Evolutionary conservation across 2,113 vertebrate species (phyloP), one percentile per base, ranked within the genome.

Genomic region (Trogon surrucura): DNA sequence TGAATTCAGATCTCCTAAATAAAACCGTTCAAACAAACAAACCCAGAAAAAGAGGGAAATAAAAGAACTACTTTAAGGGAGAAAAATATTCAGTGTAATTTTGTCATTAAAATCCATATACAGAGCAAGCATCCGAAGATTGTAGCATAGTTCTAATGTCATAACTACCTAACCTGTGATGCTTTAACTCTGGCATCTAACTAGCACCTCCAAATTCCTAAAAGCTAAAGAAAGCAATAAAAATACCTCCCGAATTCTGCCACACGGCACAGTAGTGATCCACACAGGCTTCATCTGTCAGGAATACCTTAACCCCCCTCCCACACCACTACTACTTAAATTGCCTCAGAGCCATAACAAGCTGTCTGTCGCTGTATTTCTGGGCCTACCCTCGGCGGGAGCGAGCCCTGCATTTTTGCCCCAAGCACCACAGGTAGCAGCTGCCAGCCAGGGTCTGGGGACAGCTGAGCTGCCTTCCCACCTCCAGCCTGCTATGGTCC

Each of bases 351-450:
- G 72, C 0, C 2, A 47, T 13, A 41, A 23, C 8, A 12, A 25
- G 17, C 3, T 45, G 41, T 34, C 5, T 41, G 41, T 41, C 41
- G 41, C 41, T 41, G 41, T 41, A 41, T 41, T 41, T 41, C 41
- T 41, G 29, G 32, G 11, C 21, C 62, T 58, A 50, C 51, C 58
- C 53, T 50, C 17, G 2, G 16, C 26, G 10, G 15, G 7, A 69
- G 18, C 3, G 17, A 60, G 32, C 48, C 47, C 25, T 1, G 0
- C 0, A 1, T 48, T 66, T 41, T 45, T 45, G 65, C 44, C n/a
- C 16, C 20, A 2, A 0, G 21, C 11, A 25, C 64, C 5, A 1
- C 45, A 36, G 20, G 45, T 4, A 3, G 53, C 11, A 25, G 10
- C 17, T 34, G 56, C 13, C 47, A 57, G 41, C 30, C 11, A 32